Evolutionary conservation across 2,797 vertebrate species (phyloP), one percentile per base, ranked within the genome.

Genomic region (Cryptoprocta ferox): DNA sequence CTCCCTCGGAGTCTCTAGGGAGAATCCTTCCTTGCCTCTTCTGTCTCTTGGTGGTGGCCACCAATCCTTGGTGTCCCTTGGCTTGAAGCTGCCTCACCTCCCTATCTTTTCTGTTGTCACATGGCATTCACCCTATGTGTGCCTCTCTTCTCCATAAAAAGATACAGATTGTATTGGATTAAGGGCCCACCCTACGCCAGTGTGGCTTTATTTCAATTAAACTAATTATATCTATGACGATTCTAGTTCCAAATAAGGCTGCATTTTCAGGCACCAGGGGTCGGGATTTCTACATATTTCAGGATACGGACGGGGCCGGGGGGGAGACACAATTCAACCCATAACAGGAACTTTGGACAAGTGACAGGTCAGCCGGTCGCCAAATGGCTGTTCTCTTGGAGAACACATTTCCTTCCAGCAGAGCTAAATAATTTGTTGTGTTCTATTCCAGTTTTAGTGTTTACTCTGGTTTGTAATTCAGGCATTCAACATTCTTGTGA

Each of bases 381-480:
- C 76, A 50, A 61, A 61, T 35, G 73, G 66, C n/a, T 3, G 24
- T 76, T 68, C 39, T 78, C 24, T 53, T 50, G 37, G 53, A 81
- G 48, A 59, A 39, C 66, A 53, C 14, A 10, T 59, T 81, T 88
- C 9, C 35, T 19, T 91, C 4, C 14, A 76, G 59, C 56, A 42
- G 59, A 91, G 48, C 32, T 70, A 42, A 86, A 8, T 61, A 19
- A 82, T 87, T 68, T 63, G 53, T 28, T 39, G 19, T 75, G 65
- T 86, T 81, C 50, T 79, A 89, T 61, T 89, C 66, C 59, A 59
- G 75, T 81, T 86, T 90, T 66, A 56, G 30, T 66, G 73, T 91
- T 86, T 68, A 37, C 48, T 75, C 21, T 86, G 68, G 59, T 50
- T 37, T 89, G n/a, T 45, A 88, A 79, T 66, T 92, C 32, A 84